Evolutionary conservation across 2,113 vertebrate species (phyloP).

Genomic region (Misgurnus anguillicaudatus): DNA sequence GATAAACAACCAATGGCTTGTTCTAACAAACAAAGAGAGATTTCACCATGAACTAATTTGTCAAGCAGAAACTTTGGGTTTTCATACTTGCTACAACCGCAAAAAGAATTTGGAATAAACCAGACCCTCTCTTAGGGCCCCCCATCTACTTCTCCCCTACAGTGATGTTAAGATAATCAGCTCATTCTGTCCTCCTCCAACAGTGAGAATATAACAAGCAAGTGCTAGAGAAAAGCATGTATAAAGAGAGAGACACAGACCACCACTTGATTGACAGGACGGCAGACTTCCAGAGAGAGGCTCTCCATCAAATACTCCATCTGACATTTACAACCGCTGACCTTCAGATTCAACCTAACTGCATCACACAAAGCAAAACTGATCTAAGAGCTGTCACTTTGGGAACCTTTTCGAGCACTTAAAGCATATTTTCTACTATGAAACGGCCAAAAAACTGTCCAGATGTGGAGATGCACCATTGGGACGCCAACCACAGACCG

Average conservation of each 20-base stretch:
- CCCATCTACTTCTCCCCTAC: background rate
- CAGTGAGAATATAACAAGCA: slow-evolving; percentile 32
- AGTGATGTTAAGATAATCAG: slow-evolving; percentile 33
- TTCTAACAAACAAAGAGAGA: too few relatives aligned
- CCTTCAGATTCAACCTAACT: background rate
- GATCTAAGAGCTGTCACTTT: slow-evolving; percentile 1
- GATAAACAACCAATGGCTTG: too few relatives aligned
- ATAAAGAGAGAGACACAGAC: background rate
- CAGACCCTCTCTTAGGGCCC: slow-evolving; percentile 31
- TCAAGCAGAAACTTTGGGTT: slow-evolving; percentile 3
- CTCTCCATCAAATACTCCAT: slow-evolving; percentile 8
- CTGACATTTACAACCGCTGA: background rate
- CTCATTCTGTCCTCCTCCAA: slow-evolving; percentile 3
- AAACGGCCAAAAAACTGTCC: background rate
- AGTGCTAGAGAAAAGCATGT: slow-evolving; percentile 2
- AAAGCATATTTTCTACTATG: background rate
- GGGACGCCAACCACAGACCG: slow-evolving; percentile 6
- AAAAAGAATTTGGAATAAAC: slow-evolving; percentile 50
- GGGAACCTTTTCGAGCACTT: slow-evolving; percentile 8
- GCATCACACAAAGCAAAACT: background rate
- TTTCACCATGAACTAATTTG: background rate
- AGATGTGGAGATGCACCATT: slow-evolving; percentile 28
- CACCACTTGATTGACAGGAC: background rate
- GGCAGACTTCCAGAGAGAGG: background rate
- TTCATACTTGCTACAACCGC: slow-evolving; percentile 16